Base-by-base conservation (phyloP, 64 coral and sea anemone species). In the Dendrophyllia cribrosa region DNA sequence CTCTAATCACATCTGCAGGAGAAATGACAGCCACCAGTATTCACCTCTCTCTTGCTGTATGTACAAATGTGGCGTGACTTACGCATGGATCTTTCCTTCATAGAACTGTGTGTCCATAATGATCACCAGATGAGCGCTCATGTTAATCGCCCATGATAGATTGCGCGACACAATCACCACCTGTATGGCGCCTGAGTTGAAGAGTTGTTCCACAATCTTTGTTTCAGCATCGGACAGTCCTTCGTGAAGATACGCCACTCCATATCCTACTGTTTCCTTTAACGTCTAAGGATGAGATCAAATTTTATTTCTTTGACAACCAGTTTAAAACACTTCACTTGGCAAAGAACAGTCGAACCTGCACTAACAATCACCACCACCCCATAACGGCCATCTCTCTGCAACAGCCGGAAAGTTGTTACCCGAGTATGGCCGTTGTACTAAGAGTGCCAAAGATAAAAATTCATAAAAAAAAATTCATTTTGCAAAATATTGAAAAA, bases 41-140 rank as follows among this genome's bases (percentile, higher is more conserved):
- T 26, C 12, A 25, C 24, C 21, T 16, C 15, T 21, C 60, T 17
- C 4, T 71, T 43, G 5, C 26, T 34, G 16, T 15, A 13, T 58
- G 21, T 55, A 69, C 53, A 19, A 45, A 24, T 0, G 2, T 44
- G 46, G 59, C 17, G 60, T 49, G 62, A 99, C 97, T 99, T 75
- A 99, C 97, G 97, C 79, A 46, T 99, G 97, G 44, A 91, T 99
- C 88, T 99, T 99, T n/a, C 97, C 97, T 76, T 99, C 97, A 5
- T 99, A 99, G 70, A 96, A 99, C 85, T 99, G 97, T n/a, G 97
- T 96, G 59, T 99, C 97, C 89, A 95, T 96, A 26, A 99, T 96
- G 7, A 99, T 79, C 51, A 96, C 97, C 22, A 99, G 75, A 49
- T 99, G 97, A 43, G 97, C 88, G 10, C 78, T 96, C 81, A 96